phyloP scores from a whole-genome alignment of 2,113 vertebrate genomes.

The Psittacula cyanocephala region DNA sequence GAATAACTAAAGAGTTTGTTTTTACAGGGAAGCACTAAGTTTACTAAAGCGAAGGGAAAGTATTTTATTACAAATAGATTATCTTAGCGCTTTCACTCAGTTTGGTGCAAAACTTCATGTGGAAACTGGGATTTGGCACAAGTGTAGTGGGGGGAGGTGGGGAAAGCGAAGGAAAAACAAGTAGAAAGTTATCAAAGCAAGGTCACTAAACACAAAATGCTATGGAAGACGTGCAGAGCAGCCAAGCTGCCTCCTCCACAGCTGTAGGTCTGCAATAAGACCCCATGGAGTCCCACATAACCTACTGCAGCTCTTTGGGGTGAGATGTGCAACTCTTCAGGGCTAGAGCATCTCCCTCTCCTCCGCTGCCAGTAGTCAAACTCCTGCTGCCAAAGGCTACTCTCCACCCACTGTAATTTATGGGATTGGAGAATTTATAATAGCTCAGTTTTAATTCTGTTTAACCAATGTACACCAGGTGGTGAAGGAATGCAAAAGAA shows the following conservation, averaged over 20 bases:
- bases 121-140: background rate
- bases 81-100: background rate
- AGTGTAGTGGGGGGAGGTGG: background rate
- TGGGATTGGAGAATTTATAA: background rate
- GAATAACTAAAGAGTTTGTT: slow-evolving; percentile 69
- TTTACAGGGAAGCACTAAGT: slow-evolving; percentile 39
- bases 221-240: background rate
- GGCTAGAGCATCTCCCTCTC: background rate
- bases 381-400: background rate
- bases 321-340: background rate
- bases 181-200: background rate
- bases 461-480: background rate
- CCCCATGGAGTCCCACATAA: accelerated
- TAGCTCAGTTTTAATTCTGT: background rate
- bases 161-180: background rate
- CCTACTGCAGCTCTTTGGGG: background rate
- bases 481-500: background rate
- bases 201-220: background rate
- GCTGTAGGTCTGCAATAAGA: background rate
- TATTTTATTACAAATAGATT: slow-evolving; percentile 56
- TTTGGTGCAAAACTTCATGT: background rate
- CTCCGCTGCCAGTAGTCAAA: background rate
- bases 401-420: background rate
- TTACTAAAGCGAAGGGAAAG: background rate
- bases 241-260: background rate